phyloP scores from a whole-genome alignment of 2,888 invertebrate genomes.

The Archips crataeganus region DNA sequence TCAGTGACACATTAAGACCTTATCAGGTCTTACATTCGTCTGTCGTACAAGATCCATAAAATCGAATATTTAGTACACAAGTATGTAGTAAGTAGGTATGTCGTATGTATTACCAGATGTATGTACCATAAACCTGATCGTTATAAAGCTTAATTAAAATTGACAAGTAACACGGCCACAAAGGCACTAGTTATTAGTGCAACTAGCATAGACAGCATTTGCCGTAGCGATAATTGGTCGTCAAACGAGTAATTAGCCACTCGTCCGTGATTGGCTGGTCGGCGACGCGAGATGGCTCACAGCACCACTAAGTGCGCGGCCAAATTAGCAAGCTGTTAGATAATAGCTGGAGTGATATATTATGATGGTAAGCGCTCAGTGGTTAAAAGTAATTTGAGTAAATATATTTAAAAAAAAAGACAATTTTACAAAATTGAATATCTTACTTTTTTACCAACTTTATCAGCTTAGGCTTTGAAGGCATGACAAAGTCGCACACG shows the following conservation, averaged over 20 bases:
- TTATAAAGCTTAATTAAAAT: not conserved
- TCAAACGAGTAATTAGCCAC: constrained; percentile 25
- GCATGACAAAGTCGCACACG: too few species aligned
- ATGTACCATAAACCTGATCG: not conserved
- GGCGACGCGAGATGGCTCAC: not conserved
- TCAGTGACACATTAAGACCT: too few species aligned
- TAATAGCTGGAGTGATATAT: not conserved
- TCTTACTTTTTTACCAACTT: too few species aligned
- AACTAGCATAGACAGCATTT: constrained; percentile 8
- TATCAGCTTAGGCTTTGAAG: too few species aligned
- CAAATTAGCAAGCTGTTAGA: constrained; percentile 8
- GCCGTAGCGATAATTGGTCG: constrained; percentile 21
- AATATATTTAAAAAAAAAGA: too few species aligned
- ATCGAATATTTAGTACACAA: too few species aligned
- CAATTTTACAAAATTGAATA: too few species aligned
- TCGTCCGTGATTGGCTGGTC: constrained; percentile 5
- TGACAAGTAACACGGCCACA: constrained; percentile 7
- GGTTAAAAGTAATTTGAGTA: not conserved
- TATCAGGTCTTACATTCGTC: too few species aligned
- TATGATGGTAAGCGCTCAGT: not conserved
- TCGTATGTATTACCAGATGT: too few species aligned
- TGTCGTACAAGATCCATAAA: too few species aligned
- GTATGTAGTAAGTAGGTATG: too few species aligned
- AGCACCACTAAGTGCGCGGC: not conserved
- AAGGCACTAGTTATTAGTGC: constrained; percentile 4